Percentiles rank a stretch among this genome's conserved stretches.
phyloP scores from a whole-genome alignment of 2,888 invertebrate species.

The Corbicula japonica region DNA sequence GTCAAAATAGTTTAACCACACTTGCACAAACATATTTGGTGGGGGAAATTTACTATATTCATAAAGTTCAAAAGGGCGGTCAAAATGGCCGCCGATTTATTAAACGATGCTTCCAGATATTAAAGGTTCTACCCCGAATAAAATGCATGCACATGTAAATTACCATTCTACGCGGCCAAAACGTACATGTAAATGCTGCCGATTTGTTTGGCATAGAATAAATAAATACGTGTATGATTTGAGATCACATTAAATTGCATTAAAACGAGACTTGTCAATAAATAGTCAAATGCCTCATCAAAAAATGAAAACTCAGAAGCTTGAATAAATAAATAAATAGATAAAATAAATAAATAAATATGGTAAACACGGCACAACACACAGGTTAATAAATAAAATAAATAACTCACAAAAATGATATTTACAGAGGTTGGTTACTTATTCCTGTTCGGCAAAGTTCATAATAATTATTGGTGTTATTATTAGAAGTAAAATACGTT shows the following conservation, averaged over 20 bases:
- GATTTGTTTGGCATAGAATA: not conserved
- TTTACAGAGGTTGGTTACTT: too few species aligned
- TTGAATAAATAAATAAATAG: constrained; percentile 50
- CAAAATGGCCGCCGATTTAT: not conserved
- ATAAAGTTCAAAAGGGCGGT: not conserved
- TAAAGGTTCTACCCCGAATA: not conserved
- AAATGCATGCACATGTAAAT: not conserved
- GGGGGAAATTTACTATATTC: not conserved
- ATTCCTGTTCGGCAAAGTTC: too few species aligned
- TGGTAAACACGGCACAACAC: constrained; percentile 61
- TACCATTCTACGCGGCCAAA: not conserved
- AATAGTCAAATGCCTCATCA: not conserved
- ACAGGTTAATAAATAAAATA: constrained; percentile 49
- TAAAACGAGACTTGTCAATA: constrained; percentile 9
- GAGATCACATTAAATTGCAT: constrained; percentile 14
- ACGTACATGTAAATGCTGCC: constrained; percentile 7
- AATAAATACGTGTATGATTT: not conserved
- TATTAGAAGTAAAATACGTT: too few species aligned
- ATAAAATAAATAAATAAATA: constrained; percentile 49
- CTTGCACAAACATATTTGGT: constrained; percentile 28
- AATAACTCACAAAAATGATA: constrained; percentile 42
- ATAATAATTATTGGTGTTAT: too few species aligned
- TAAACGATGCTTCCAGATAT: not conserved
- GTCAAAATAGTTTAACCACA: constrained; percentile 33
- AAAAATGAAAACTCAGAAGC: constrained; percentile 17